Evolutionary conservation across 2,888 invertebrate species (phyloP).

Genomic region (Uloborus plumipes): DNA sequence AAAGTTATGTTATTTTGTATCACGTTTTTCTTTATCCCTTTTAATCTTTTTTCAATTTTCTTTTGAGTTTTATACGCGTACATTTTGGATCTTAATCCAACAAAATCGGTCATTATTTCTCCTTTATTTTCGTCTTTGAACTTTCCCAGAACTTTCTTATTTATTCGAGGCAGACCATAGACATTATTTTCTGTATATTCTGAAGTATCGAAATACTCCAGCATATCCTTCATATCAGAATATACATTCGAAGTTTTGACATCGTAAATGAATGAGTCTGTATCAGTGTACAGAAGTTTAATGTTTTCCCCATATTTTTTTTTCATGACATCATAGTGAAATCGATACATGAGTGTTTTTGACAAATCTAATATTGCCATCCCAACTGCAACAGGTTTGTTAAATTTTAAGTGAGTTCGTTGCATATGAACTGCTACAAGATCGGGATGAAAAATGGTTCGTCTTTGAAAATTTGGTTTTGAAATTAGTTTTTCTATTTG

Average conservation of each 20-base stretch:
- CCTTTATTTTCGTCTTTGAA: too few species aligned
- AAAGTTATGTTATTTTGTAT: conserved; percentile 4
- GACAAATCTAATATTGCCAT: conserved; percentile 68
- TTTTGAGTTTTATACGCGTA: too few species aligned
- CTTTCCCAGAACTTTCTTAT: too few species aligned
- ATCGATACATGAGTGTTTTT: conserved; percentile 68
- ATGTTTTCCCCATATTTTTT: conserved; percentile 65
- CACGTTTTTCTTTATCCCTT: conserved; percentile 9
- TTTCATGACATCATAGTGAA: conserved; percentile 64
- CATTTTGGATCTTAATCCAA: too few species aligned
- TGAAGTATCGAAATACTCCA: conserved; percentile 65
- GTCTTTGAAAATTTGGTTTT: conserved; percentile 48
- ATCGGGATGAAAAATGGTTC: conserved; percentile 21
- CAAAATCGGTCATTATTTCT: too few species aligned
- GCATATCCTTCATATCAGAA: too few species aligned
- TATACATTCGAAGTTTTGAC: too few species aligned
- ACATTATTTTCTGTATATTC: conserved; percentile 13
- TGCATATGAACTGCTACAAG: conserved; percentile 25
- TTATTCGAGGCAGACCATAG: not conserved
- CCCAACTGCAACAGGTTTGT: too few species aligned
- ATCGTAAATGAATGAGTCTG: too few species aligned
- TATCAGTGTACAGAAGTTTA: conserved; percentile 68
- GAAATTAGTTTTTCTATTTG: conserved; percentile 21
- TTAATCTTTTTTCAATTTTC: too few species aligned
- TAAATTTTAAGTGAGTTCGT: conserved; percentile 29